Percentiles rank a stretch among this genome's conserved stretches.
These are phyloP conservation scores for Machimus rusticus DNA, from an alignment of 2,888 invertebrate species.

Conservation along the genomic window DNA sequence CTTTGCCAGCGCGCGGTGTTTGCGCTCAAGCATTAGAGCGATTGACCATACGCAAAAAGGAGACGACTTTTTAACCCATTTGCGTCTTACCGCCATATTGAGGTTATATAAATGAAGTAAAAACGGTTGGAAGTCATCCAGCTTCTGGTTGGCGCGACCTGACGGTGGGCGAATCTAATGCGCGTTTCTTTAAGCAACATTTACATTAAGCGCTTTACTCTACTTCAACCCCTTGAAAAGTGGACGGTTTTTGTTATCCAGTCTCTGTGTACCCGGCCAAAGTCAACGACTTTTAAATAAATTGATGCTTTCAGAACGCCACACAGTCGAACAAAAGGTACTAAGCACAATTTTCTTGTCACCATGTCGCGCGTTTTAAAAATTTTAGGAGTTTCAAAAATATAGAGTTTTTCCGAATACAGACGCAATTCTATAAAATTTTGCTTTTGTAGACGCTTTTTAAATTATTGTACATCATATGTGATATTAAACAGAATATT, in stretches of 20 bases:
- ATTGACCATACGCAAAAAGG: constrained; percentile 22
- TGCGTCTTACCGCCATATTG: neutral
- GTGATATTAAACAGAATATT: too few relatives aligned
- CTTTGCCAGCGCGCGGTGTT: constrained; percentile 15
- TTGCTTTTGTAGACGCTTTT: too few relatives aligned
- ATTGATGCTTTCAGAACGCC: neutral
- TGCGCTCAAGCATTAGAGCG: constrained; percentile 4
- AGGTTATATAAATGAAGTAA: constrained; percentile 16
- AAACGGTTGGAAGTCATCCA: neutral
- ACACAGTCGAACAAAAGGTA: too few relatives aligned
- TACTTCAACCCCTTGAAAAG: neutral
- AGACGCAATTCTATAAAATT: too few relatives aligned
- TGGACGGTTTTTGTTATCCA: neutral
- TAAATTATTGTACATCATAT: too few relatives aligned
- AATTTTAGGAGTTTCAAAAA: too few relatives aligned
- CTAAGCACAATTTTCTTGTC: too few relatives aligned
- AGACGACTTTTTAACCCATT: constrained; percentile 18
- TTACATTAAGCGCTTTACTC: neutral
- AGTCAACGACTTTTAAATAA: neutral
- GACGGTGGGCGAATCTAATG: neutral
- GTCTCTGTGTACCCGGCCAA: neutral
- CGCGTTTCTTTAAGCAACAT: neutral
- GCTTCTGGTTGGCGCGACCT: neutral
- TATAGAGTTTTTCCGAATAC: too few relatives aligned
- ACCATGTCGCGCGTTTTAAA: too few relatives aligned